phyloP scores from a whole-genome alignment of 30 jellyfish, hydroid and myxozoan genomes.

The Nemopilema nomurai region DNA sequence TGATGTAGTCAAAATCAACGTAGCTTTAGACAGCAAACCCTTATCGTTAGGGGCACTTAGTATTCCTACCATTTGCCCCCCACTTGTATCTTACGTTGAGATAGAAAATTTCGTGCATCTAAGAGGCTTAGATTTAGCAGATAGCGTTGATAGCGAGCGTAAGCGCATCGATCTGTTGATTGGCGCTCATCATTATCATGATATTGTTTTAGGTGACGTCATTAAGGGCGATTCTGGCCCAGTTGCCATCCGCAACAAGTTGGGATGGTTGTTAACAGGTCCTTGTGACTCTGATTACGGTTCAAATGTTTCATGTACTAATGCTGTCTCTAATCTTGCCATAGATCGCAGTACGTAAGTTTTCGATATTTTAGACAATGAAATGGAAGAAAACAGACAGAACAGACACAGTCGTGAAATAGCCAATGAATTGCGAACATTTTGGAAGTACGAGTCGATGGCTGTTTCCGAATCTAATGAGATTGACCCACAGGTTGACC shows the following conservation, averaged over 20 bases:
- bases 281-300: neutral
- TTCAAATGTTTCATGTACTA: neutral
- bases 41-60: conserved; percentile 26
- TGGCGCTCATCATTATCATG: too few species aligned
- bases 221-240: conserved; percentile 26
- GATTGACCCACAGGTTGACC: neutral
- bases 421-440: neutral
- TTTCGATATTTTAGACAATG: neutral
- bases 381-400: conserved; percentile 1
- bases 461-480: conserved; percentile 19
- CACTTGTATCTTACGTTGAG: conserved; percentile 20
- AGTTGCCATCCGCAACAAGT: conserved; percentile 7
- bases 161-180: too few species aligned
- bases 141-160: neutral
- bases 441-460: conserved; percentile 33
- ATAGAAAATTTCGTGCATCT: conserved; percentile 11
- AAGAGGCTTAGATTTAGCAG: conserved; percentile 8
- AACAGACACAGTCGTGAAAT: conserved; percentile 30
- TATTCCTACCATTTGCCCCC: conserved; percentile 24
- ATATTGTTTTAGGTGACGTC: conserved; percentile 5
- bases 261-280: conserved; percentile 21
- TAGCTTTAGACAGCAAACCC: neutral
- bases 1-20: conserved; percentile 1
- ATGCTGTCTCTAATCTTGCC: conserved; percentile 17
- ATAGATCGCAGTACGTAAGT: neutral